phyloP scores from a whole-genome alignment of 2,113 vertebrate species.

The Polyodon spathula region DNA sequence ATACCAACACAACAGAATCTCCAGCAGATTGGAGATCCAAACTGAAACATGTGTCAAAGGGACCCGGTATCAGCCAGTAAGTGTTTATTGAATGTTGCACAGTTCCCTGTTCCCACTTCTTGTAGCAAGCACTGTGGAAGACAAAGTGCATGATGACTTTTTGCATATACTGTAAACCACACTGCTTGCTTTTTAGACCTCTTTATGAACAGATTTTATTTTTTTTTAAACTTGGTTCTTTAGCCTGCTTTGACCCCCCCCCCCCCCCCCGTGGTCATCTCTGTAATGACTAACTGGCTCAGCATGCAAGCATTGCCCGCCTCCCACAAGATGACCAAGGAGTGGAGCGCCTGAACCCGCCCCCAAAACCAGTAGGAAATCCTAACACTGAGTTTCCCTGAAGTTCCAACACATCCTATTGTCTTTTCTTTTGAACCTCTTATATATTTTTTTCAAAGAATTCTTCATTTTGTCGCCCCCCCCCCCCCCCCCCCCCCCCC shows the following conservation, averaged over 20 bases:
- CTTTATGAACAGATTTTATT: too few relatives aligned
- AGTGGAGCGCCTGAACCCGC: conserved; percentile 36
- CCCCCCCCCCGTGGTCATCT: conserved; percentile 23
- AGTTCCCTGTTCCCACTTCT: conserved; percentile 5
- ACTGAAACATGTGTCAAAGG: conserved; percentile 48
- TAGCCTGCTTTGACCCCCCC: conserved; percentile 32
- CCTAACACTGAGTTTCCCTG: conserved; percentile 25
- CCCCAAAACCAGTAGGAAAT: conserved; percentile 22
- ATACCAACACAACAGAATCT: conserved; percentile 32
- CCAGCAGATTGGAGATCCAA: conserved; percentile 60
- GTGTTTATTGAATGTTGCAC: conserved; percentile 34
- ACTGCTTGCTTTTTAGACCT: too few relatives aligned
- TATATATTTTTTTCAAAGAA: too few relatives aligned
- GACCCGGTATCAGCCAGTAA: conserved; percentile 41
- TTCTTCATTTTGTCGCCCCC: neutral
- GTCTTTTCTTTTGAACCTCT: too few relatives aligned
- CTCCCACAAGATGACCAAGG: conserved; percentile 32
- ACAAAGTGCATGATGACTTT: too few relatives aligned
- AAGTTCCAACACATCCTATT: conserved; percentile 17
- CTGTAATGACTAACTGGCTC: conserved; percentile 39
- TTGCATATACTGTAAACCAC: too few relatives aligned
- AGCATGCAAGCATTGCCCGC: conserved; percentile 34
- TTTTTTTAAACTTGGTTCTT: conserved; percentile 5
- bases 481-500: neutral
- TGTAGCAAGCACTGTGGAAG: too few relatives aligned